Conservation (phyloP, 2,113 vertebrate species). For the Mustela lutreola region DNA sequence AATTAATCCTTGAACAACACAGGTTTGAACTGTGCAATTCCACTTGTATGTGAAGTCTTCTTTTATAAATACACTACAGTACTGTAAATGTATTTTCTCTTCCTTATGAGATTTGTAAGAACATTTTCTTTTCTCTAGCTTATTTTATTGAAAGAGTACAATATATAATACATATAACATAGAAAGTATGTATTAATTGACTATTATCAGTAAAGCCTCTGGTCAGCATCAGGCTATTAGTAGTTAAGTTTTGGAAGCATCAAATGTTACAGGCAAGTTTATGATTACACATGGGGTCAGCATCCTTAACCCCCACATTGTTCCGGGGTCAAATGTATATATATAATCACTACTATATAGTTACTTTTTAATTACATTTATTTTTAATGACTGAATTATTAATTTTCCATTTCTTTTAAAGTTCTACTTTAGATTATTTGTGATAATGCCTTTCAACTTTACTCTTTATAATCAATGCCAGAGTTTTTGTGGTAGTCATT, state of each 20-base stretch:
- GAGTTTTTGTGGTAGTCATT: constrained; percentile 51
- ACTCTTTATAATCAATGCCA: constrained; percentile 55
- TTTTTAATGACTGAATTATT: background rate
- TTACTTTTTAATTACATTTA: constrained; percentile 29
- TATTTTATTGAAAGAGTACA: background rate
- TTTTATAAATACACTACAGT: background rate
- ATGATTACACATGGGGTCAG: background rate
- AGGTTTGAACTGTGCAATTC: background rate
- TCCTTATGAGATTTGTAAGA: background rate
- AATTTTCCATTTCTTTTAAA: constrained; percentile 26
- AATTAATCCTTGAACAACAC: background rate
- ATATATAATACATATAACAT: background rate
- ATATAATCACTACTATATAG: background rate
- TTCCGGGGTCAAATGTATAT: background rate
- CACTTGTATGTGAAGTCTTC: background rate
- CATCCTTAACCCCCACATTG: background rate
- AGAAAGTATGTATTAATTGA: background rate
- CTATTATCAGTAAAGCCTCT: background rate
- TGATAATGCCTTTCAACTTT: constrained; percentile 39
- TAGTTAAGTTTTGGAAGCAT: background rate
- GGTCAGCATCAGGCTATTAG: background rate
- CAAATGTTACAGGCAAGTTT: background rate
- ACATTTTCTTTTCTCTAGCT: background rate
- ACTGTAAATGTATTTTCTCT: background rate
- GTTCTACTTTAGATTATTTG: constrained; percentile 40